These are phyloP conservation scores for Cynopterus brachyotis DNA, from an alignment of 2,113 vertebrate genomes.

Conservation along the genomic window DNA sequence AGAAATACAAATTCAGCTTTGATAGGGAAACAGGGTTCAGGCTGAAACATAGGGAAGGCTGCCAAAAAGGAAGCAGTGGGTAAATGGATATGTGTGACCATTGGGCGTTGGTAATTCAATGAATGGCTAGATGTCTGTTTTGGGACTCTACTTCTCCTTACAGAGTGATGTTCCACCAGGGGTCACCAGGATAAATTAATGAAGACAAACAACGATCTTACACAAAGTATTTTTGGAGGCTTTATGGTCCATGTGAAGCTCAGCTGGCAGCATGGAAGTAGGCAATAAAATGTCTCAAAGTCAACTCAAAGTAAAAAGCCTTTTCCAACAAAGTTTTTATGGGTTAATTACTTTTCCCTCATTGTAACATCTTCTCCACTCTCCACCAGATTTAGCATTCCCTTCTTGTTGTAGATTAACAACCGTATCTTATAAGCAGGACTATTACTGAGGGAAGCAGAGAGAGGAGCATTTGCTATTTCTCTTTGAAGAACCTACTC, in stretches of 20 bases:
- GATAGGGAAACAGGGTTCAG: not conserved
- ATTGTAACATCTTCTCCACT: not conserved
- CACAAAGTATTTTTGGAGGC: not conserved
- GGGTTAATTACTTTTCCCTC: not conserved
- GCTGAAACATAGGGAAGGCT: not conserved
- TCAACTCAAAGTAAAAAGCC: not conserved
- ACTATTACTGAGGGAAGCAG: not conserved
- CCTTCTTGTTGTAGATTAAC: not conserved
- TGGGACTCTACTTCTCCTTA: not conserved
- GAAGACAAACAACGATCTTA: not conserved
- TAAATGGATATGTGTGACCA: not conserved
- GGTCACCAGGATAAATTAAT: not conserved
- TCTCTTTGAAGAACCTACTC: not conserved
- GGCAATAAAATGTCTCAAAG: constrained; percentile 28
- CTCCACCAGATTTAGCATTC: not conserved
- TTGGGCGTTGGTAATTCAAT: not conserved
- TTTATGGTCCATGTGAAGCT: constrained; percentile 12
- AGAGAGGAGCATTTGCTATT: not conserved
- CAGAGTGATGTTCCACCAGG: not conserved
- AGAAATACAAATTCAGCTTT: not conserved
- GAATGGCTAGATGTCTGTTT: not conserved
- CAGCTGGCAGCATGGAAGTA: not conserved
- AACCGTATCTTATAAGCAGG: not conserved
- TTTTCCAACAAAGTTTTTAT: constrained; percentile 12
- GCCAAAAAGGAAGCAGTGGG: not conserved